Evolutionary conservation across 2,888 invertebrate species (phyloP).

Genomic region (Netelia melanura): DNA sequence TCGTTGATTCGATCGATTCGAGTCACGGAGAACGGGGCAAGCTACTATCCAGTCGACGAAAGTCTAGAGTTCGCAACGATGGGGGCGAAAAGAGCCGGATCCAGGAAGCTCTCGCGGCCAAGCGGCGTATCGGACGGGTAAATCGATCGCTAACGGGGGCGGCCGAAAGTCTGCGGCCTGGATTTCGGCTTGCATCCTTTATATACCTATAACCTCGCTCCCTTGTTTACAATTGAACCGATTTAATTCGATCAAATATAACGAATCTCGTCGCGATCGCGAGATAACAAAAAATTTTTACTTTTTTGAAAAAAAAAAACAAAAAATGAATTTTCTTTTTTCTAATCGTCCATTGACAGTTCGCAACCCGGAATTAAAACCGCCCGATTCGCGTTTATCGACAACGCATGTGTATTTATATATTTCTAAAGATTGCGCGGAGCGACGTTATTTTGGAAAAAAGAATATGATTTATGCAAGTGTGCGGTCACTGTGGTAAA

Average conservation of each 20-base stretch:
- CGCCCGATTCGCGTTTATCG: too few species aligned
- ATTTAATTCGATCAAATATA: too few species aligned
- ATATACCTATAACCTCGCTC: not conserved
- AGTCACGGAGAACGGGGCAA: conserved; percentile 14
- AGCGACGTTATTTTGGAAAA: not conserved
- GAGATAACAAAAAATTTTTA: too few species aligned
- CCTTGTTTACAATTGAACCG: too few species aligned
- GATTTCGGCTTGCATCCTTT: conserved; percentile 21
- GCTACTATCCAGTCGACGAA: conserved; percentile 20
- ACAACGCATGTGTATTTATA: not conserved
- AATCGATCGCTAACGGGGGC: conserved; percentile 52
- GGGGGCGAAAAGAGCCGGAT: conserved; percentile 41
- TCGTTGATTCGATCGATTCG: conserved; percentile 46
- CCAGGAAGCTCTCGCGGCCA: conserved; percentile 49
- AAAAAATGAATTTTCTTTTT: too few species aligned
- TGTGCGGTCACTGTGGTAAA: not conserved
- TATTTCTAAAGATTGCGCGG: not conserved
- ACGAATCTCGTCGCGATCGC: too few species aligned
- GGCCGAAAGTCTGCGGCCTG: conserved; percentile 60
- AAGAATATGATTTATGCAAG: conserved; percentile 16
- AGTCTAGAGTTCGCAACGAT: conserved; percentile 38
- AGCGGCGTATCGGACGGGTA: conserved; percentile 41
- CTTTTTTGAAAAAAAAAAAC: too few species aligned
- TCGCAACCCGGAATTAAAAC: too few species aligned
- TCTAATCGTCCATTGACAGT: too few species aligned